These are phyloP conservation scores for Rhinatrema bivittatum DNA, from an alignment of 2,797 vertebrate genomes.

Conservation along the genomic window DNA sequence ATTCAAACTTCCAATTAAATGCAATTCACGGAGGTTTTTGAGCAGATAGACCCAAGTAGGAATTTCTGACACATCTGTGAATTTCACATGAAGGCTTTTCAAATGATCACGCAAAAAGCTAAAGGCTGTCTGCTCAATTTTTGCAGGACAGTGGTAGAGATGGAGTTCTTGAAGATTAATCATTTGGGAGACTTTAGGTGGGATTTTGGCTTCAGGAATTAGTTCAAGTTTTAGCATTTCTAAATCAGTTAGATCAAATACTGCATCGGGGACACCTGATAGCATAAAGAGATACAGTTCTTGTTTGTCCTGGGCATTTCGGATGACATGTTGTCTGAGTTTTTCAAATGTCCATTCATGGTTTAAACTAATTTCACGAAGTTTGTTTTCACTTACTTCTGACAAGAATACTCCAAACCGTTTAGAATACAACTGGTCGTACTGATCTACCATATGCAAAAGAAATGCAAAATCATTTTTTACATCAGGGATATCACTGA, in stretches of 20 bases:
- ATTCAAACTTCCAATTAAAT: conserved; percentile 91
- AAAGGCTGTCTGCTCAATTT: conserved; percentile 95
- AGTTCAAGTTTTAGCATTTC: conserved; percentile 92
- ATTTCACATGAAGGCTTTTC: conserved; percentile 95
- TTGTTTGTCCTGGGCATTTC: conserved; percentile 87
- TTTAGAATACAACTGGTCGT: conserved; percentile 94
- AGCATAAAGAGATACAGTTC: conserved; percentile 95
- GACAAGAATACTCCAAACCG: conserved; percentile 95
- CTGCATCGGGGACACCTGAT: conserved; percentile 88
- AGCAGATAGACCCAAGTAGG: conserved; percentile 93
- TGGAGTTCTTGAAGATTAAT: conserved; percentile 90
- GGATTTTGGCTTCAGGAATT: conserved; percentile 92
- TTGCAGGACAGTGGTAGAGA: conserved; percentile 93
- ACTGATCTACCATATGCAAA: conserved; percentile 97
- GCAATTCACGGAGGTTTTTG: conserved; percentile 87
- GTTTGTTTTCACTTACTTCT: conserved; percentile 96
- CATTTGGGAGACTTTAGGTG: conserved; percentile 96
- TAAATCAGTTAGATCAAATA: conserved; percentile 90
- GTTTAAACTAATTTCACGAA: conserved; percentile 91
- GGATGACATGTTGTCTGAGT: conserved; percentile 83
- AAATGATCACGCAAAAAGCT: conserved; percentile 95
- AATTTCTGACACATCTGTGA: conserved; percentile 95
- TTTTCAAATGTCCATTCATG: conserved; percentile 97
- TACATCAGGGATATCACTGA: conserved; percentile 96
- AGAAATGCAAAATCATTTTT: conserved; percentile 98